A percentile compares a stretch with the other conserved stretches of the same genome.
Conservation (phyloP, 2,113 vertebrate species). For the Sinocyclocheilus grahami region DNA sequence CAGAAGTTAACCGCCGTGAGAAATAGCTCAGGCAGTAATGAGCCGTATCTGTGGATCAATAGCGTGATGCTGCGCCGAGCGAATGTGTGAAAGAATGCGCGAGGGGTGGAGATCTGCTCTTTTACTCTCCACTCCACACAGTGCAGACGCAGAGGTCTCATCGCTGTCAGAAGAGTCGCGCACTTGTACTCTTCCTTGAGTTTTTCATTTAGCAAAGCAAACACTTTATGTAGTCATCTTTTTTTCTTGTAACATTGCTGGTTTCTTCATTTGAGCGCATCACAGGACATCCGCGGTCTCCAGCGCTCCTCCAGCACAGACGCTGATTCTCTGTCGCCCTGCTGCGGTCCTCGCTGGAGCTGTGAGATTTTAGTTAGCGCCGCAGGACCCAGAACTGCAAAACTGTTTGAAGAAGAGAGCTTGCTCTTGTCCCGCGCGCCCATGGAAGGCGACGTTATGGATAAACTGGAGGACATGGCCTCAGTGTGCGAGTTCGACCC, state of each 20-base stretch:
- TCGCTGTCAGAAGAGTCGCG: slow-evolving; percentile 48
- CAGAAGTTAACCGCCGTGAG: slow-evolving; percentile 46
- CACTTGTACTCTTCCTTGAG: slow-evolving; percentile 2
- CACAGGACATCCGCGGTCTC: slow-evolving; percentile 26
- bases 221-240: slow-evolving; percentile 44
- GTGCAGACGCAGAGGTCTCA: slow-evolving; percentile 60
- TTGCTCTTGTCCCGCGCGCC: slow-evolving; percentile 65
- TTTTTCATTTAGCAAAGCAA: neutral
- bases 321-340: slow-evolving; percentile 47
- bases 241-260: slow-evolving; percentile 46
- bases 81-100: slow-evolving; percentile 69
- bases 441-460: slow-evolving; percentile 85
- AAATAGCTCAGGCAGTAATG: slow-evolving; percentile 53
- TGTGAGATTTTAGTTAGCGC: slow-evolving; percentile 43
- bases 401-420: slow-evolving; percentile 65
- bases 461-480: slow-evolving; percentile 85
- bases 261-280: slow-evolving; percentile 46
- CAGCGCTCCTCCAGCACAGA: slow-evolving; percentile 31
- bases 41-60: slow-evolving; percentile 59
- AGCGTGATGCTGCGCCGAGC: slow-evolving; percentile 59
- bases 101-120: slow-evolving; percentile 75
- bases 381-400: slow-evolving; percentile 44
- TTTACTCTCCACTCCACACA: slow-evolving; percentile 69
- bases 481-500: slow-evolving; percentile 85
- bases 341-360: slow-evolving; percentile 40